These are phyloP conservation scores for Nysson spinosus DNA, from an alignment of 2,888 invertebrate species.

Conservation along the genomic window DNA sequence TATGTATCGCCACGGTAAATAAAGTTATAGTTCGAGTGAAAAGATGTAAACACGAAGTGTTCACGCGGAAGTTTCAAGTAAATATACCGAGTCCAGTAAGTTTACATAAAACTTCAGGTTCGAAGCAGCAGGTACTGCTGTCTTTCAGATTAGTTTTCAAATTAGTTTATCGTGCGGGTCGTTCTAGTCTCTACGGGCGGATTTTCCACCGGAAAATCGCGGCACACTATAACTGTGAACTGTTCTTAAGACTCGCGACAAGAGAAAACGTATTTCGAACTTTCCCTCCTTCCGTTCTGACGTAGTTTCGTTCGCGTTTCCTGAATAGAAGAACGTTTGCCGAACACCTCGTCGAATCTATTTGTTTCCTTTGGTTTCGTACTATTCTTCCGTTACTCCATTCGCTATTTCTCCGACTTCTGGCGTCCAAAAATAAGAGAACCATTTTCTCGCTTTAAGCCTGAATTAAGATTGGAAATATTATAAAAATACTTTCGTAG, in stretches of 20 bases:
- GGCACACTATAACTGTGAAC: constrained; percentile 1
- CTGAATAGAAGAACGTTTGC: constrained; percentile 1
- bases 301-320: constrained; percentile 1
- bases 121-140: background rate
- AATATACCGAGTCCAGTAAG: constrained; percentile 3
- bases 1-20: background rate
- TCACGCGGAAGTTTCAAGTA: background rate
- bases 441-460: background rate
- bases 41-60: constrained; percentile 2
- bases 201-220: constrained; percentile 12
- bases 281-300: background rate
- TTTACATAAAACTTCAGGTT: background rate
- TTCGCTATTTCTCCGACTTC: background rate
- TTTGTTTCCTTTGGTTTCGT: constrained; percentile 1
- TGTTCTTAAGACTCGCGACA: constrained; percentile 7
- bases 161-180: constrained; percentile 15
- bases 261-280: constrained; percentile 8
- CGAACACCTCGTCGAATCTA: constrained; percentile 1
- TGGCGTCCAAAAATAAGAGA: background rate
- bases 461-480: constrained; percentile 2
- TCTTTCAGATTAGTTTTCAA: constrained; percentile 23
- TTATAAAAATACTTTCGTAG: no score
- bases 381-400: background rate
- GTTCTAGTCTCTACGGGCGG: background rate
- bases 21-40: background rate